phyloP scores from a whole-genome alignment of 2,888 invertebrate genomes.

The Hydrotaea diabolus region DNA sequence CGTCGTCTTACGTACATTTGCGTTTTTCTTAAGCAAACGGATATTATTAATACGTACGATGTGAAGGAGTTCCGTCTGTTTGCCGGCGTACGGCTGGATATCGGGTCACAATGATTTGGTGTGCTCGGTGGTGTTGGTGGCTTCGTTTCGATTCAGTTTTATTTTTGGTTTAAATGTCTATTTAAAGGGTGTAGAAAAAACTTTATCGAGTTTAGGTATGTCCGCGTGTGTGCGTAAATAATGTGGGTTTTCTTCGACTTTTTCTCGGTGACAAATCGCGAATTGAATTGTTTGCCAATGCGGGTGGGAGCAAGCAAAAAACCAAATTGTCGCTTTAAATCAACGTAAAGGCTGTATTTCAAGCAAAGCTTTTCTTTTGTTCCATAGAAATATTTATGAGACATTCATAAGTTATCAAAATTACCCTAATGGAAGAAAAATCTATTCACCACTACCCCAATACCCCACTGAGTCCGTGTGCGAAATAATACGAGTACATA shows the following conservation, averaged over 20 bases:
- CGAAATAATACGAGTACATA: too few relatives aligned
- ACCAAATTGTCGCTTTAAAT: constrained; percentile 20
- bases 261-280: constrained; percentile 17
- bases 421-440: background rate
- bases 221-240: constrained; percentile 2
- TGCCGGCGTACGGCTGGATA: background rate
- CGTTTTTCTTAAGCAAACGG: constrained; percentile 70
- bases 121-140: background rate
- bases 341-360: background rate
- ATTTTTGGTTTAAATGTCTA: background rate
- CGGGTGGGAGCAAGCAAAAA: background rate
- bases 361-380: background rate
- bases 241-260: constrained; percentile 8
- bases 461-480: too few relatives aligned
- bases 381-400: background rate
- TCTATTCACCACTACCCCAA: background rate
- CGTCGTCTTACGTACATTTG: constrained; percentile 12
- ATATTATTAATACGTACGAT: constrained; percentile 79
- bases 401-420: background rate
- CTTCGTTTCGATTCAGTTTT: constrained; percentile 12
- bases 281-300: constrained; percentile 27
- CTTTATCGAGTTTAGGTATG: constrained; percentile 55
- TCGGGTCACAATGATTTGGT: constrained; percentile 1
- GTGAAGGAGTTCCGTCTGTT: constrained; percentile 41
- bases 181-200: constrained; percentile 47